phyloP scores from a whole-genome alignment of 2,113 vertebrate species.

The Python bivittatus region DNA sequence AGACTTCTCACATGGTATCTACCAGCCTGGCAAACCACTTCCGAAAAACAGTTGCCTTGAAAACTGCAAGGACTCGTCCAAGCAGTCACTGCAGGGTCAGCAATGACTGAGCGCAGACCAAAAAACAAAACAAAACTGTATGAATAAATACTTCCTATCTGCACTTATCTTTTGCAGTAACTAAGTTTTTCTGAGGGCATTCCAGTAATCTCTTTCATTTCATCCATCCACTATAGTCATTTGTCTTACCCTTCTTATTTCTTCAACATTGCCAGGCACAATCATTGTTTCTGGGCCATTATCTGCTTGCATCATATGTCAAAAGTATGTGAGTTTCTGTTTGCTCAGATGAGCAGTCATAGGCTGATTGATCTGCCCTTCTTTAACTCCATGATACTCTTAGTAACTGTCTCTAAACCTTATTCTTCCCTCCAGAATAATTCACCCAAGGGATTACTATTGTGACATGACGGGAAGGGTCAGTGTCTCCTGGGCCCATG shows the following conservation, averaged over 20 bases:
- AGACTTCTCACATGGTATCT: not conserved
- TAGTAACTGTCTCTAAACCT: not conserved
- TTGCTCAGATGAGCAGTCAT: not conserved
- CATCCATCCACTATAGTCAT: not conserved
- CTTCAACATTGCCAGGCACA: not conserved
- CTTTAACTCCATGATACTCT: not conserved
- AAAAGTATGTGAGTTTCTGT: not conserved
- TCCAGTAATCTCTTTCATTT: not conserved
- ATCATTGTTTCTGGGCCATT: not conserved
- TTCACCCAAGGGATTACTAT: not conserved
- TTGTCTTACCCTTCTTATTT: not conserved
- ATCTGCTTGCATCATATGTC: not conserved
- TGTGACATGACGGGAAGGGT: not conserved
- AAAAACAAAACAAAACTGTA: too few species aligned
- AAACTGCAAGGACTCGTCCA: too few species aligned
- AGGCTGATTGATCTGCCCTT: not conserved
- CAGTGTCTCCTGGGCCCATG: not conserved
- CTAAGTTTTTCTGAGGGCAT: not conserved
- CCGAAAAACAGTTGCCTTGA: too few species aligned
- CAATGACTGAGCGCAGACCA: too few species aligned
- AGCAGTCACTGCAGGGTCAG: too few species aligned
- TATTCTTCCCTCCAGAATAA: not conserved
- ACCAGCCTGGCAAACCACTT: too few species aligned
- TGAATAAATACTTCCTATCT: not conserved
- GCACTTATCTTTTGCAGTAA: not conserved